phyloP scores from a whole-genome alignment of 2,888 invertebrate genomes.

The Zhengitettix transpicula region DNA sequence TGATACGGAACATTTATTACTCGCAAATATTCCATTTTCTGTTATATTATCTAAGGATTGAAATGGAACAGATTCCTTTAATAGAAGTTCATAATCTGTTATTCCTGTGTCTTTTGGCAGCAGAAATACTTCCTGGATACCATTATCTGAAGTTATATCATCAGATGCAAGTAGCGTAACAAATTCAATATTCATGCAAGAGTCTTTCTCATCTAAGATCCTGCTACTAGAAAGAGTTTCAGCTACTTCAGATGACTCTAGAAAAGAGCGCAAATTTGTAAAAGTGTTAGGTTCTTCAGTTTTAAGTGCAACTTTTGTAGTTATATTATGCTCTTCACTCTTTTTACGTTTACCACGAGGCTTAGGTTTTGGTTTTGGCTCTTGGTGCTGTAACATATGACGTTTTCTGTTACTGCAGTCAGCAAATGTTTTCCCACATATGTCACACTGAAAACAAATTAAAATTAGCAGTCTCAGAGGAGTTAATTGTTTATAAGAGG shows the following conservation, averaged over 20 bases:
- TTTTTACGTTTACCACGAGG: not conserved
- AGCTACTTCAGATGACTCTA: conserved; percentile 5
- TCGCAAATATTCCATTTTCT: not conserved
- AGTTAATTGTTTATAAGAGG: no score
- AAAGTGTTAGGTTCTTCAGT: conserved; percentile 1
- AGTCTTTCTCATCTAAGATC: not conserved
- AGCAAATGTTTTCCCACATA: conserved; percentile 12
- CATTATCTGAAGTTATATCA: not conserved
- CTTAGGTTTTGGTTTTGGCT: not conserved
- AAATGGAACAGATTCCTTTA: not conserved
- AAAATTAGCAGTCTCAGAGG: no score
- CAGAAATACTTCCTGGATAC: not conserved
- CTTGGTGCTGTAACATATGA: conserved; percentile 8
- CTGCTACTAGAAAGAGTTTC: not conserved
- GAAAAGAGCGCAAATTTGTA: conserved; percentile 2
- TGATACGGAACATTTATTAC: not conserved
- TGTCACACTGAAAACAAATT: conserved; percentile 9
- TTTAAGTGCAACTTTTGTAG: not conserved
- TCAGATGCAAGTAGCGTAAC: not conserved
- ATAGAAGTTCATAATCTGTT: not conserved
- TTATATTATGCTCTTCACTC: not conserved
- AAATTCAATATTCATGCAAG: not conserved
- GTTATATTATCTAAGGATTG: not conserved
- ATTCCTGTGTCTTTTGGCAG: not conserved
- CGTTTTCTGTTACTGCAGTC: conserved; percentile 14